Percentiles rank a stretch among this genome's conserved stretches.
Conservation (phyloP, 2,888 invertebrate genomes). For the Drosophila prostipennis region DNA sequence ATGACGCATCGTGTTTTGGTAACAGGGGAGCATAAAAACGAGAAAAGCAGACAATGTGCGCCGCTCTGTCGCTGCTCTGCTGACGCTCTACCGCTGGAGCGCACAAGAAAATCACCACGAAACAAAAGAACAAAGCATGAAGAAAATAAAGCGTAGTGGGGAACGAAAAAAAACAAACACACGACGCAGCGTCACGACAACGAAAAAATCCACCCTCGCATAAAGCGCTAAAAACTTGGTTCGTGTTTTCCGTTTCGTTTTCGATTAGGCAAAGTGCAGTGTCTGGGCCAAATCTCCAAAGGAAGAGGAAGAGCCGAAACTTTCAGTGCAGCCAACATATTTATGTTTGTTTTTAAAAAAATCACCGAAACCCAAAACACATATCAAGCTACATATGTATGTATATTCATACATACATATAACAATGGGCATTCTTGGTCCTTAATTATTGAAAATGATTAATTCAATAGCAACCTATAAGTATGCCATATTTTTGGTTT, state of each 20-base stretch:
- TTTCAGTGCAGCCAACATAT: neutral
- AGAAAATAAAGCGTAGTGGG: conserved; percentile 15
- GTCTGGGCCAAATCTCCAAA: neutral
- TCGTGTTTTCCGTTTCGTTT: conserved; percentile 34
- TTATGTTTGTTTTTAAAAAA: neutral
- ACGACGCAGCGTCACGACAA: conserved; percentile 34
- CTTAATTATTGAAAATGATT: too few species aligned
- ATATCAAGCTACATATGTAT: neutral
- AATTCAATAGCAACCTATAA: too few species aligned
- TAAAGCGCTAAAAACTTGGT: conserved; percentile 11
- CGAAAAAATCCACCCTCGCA: conserved; percentile 51
- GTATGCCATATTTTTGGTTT: too few species aligned
- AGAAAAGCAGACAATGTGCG: conserved; percentile 51
- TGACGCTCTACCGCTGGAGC: conserved; percentile 51
- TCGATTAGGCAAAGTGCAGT: conserved; percentile 68
- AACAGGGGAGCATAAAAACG: conserved; percentile 83
- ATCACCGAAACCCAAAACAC: neutral
- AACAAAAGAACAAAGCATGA: conserved; percentile 72
- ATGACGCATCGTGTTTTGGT: conserved; percentile 85
- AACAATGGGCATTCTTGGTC: too few species aligned
- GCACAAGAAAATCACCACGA: conserved; percentile 71
- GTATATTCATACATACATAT: too few species aligned
- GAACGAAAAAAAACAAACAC: conserved; percentile 24
- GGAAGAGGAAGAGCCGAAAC: neutral
- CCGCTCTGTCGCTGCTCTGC: conserved; percentile 5